Conservation (phyloP, 2,113 vertebrate species). For the Cyrtonyx montezumae region DNA sequence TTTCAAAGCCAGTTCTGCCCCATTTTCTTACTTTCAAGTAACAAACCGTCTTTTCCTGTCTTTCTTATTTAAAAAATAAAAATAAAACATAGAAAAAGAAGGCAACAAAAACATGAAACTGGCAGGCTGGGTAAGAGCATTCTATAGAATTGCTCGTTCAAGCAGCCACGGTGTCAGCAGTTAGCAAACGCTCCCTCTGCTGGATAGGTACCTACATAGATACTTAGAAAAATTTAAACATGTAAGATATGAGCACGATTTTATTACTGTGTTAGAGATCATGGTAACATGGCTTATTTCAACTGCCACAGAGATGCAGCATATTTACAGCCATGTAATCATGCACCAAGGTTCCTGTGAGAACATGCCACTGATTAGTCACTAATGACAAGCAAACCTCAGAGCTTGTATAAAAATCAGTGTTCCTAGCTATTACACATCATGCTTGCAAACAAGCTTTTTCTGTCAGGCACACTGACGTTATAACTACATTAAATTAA, state of each 20-base stretch:
- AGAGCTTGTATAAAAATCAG: background rate
- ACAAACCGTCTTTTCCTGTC: background rate
- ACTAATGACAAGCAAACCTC: background rate
- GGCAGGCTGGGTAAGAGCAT: background rate
- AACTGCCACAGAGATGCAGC: background rate
- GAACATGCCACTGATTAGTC: background rate
- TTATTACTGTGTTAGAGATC: background rate
- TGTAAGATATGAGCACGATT: background rate
- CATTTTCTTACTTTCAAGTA: background rate
- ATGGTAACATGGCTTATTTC: background rate
- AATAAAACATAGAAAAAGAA: background rate
- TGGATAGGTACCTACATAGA: background rate
- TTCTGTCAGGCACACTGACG: background rate
- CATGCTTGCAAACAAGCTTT: background rate
- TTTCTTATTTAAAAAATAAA: no score
- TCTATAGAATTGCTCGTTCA: background rate
- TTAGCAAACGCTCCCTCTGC: constrained; percentile 8
- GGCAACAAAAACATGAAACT: background rate
- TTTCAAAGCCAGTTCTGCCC: background rate
- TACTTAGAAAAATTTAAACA: accelerated
- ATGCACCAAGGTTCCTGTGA: background rate
- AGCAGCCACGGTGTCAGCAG: background rate
- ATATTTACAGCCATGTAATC: background rate
- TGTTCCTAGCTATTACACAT: background rate
- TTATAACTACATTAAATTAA: background rate